A percentile compares a stretch with the other conserved stretches of the same genome.
Conservation (phyloP, 2,888 invertebrate species). For the Spicauda simplicius region DNA sequence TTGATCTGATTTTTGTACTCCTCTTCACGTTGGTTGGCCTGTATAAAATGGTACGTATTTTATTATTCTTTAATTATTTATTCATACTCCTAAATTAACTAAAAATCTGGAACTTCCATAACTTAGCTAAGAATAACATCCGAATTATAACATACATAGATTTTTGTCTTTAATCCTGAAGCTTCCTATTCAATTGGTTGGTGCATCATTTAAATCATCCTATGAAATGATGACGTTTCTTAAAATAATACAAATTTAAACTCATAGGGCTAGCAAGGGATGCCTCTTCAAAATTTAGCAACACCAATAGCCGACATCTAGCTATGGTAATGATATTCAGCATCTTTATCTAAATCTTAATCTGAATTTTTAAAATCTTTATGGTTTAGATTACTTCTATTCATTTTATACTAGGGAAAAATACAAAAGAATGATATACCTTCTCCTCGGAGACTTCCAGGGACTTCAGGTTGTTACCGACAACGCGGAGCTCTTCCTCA, state of each 20-base stretch:
- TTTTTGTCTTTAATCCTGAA: background rate
- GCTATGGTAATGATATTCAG: constrained; percentile 29
- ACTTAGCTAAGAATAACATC: background rate
- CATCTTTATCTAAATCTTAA: constrained; percentile 19
- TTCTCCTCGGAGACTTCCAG: constrained; percentile 99
- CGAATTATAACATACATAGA: background rate
- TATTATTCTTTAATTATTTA: constrained; percentile 53
- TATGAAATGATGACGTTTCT: constrained; percentile 4
- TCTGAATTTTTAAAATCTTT: constrained; percentile 8
- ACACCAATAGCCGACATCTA: constrained; percentile 31
- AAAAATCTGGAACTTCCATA: background rate
- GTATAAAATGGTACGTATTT: constrained; percentile 64
- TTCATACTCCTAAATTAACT: background rate
- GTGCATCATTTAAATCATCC: constrained; percentile 32
- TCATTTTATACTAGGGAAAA: constrained; percentile 7
- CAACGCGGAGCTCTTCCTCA: constrained; percentile 99
- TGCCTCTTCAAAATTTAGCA: constrained; percentile 13
- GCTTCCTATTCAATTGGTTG: constrained; percentile 28
- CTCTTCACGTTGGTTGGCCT: constrained; percentile 99
- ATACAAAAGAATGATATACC: constrained; percentile 85
- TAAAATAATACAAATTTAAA: background rate
- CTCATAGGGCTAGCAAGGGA: constrained; percentile 23
- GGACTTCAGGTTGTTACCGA: constrained; percentile 99
- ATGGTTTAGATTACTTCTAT: constrained; percentile 13
- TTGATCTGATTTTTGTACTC: constrained; percentile 99